A percentile compares a stretch with the other conserved stretches of the same genome.
phyloP scores from a whole-genome alignment of 2,888 invertebrate species.

The Phengaris alcon region DNA sequence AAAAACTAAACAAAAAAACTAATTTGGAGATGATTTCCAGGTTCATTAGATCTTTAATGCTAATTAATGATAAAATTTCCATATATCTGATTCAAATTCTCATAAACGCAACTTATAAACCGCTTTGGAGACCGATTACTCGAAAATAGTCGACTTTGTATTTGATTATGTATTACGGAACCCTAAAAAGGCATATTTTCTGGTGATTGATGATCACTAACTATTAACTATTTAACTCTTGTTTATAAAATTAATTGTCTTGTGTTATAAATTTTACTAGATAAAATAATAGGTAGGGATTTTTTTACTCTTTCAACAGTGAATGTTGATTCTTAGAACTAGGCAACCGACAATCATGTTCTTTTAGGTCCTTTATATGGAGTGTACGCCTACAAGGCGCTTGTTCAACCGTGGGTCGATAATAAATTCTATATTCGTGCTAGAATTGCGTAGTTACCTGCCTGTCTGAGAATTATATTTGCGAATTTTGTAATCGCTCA shows the following conservation, averaged over 20 bases:
- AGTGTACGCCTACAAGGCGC: slow-evolving; percentile 37
- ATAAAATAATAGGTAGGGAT: no score
- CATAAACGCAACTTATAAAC: no score
- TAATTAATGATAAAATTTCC: background rate
- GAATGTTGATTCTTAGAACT: background rate
- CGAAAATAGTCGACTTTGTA: no score
- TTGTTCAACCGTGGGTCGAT: slow-evolving; percentile 36
- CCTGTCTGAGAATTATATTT: slow-evolving; percentile 25
- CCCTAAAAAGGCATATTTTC: background rate
- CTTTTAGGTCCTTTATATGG: slow-evolving; percentile 35
- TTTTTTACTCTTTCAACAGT: no score
- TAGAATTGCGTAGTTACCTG: slow-evolving; percentile 36
- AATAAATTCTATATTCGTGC: slow-evolving; percentile 37
- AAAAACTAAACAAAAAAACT: background rate
- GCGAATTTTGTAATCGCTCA: slow-evolving; percentile 15
- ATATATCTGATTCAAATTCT: background rate
- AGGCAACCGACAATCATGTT: slow-evolving; percentile 26
- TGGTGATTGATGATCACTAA: background rate
- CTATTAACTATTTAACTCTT: no score
- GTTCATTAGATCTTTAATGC: background rate
- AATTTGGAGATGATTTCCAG: background rate
- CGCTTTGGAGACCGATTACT: no score
- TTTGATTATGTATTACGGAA: no score
- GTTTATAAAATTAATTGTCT: no score
- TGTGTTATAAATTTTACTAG: no score